A percentile compares a stretch with the other conserved stretches of the same genome.
Conservation (phyloP, 2,113 vertebrate species). For the Cebidichthys violaceus region DNA sequence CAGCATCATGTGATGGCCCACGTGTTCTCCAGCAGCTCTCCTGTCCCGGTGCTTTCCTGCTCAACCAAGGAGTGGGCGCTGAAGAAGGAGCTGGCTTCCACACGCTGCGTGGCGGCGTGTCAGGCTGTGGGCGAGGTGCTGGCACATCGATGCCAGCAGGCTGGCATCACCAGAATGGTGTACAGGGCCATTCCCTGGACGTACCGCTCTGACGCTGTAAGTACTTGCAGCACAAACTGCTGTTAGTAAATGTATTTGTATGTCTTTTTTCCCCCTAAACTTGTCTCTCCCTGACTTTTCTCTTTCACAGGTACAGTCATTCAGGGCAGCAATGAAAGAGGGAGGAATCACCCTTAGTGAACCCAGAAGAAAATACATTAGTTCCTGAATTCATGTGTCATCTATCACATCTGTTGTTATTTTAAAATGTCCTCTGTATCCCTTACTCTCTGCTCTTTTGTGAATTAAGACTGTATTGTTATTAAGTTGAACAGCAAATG, state of each 20-base stretch:
- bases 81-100: constrained; percentile 89
- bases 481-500: not conserved
- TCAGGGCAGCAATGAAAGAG: constrained; percentile 87
- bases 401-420: constrained; percentile 20
- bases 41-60: constrained; percentile 86
- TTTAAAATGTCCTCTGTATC: constrained; percentile 10
- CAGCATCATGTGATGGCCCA: constrained; percentile 88
- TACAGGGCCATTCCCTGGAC: constrained; percentile 90
- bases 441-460: not conserved
- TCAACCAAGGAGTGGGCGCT: constrained; percentile 95
- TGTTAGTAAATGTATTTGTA: not conserved
- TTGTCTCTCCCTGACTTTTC: constrained; percentile 1
- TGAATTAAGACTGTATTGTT: constrained; percentile 8
- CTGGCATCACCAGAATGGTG: constrained; percentile 91
- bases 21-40: constrained; percentile 82
- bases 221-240: constrained; percentile 40
- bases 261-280: not conserved
- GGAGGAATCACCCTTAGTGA: constrained; percentile 89
- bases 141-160: constrained; percentile 90
- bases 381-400: constrained; percentile 32
- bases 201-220: constrained; percentile 86
- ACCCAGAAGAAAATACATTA: constrained; percentile 87
- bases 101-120: constrained; percentile 86
- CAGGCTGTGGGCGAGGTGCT: constrained; percentile 90
- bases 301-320: constrained; percentile 85